A percentile compares a stretch with the other conserved stretches of the same genome.
phyloP scores from a whole-genome alignment of 2,888 invertebrate species.

The Epirrhoe alternata region DNA sequence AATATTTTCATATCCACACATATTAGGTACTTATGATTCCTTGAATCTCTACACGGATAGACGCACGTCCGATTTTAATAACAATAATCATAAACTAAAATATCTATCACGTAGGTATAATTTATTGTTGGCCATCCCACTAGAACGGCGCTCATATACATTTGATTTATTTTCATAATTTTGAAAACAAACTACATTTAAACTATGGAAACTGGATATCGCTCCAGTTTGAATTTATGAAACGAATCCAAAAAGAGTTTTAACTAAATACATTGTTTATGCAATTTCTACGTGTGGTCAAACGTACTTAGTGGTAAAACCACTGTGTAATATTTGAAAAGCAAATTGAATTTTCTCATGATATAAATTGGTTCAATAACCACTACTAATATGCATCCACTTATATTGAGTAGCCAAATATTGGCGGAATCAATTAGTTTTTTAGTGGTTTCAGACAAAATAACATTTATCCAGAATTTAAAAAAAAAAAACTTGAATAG shows the following conservation, averaged over 20 bases:
- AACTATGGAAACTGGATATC: neutral
- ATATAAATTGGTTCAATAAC: neutral
- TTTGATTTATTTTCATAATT: neutral
- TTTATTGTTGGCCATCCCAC: neutral
- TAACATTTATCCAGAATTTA: too few relatives aligned
- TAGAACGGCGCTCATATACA: neutral
- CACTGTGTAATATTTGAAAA: slow-evolving; percentile 3
- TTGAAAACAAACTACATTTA: neutral
- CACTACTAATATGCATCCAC: neutral
- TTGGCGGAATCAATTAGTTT: too few relatives aligned
- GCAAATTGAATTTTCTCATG: slow-evolving; percentile 1
- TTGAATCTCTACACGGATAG: too few relatives aligned
- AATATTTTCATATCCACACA: too few relatives aligned
- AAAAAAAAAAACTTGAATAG: too few relatives aligned
- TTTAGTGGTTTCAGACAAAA: too few relatives aligned
- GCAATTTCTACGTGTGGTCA: neutral
- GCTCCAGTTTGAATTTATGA: neutral
- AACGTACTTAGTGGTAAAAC: slow-evolving; percentile 1
- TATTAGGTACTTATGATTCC: too few relatives aligned
- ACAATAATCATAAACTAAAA: too few relatives aligned
- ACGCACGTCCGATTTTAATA: too few relatives aligned
- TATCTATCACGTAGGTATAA: too few relatives aligned
- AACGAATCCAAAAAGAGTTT: neutral
- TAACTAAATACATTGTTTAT: neutral
- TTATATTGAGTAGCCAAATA: neutral